A percentile compares a stretch with the other conserved stretches of the same genome.
Evolutionary conservation across 2,113 vertebrate species (phyloP).

Genomic region (Sphyrna mokarran): DNA sequence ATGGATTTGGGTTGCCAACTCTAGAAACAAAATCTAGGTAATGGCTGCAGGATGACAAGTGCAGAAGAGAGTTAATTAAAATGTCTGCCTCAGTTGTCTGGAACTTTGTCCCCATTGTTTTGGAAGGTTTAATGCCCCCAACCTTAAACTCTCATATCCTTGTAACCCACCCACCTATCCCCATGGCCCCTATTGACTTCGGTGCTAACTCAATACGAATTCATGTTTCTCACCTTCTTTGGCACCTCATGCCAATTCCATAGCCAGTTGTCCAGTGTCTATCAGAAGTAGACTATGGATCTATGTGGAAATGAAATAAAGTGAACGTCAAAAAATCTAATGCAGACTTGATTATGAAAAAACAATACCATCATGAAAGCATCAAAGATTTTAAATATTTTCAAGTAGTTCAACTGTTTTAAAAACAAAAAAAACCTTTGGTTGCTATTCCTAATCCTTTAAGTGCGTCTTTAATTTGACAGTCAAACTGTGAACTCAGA

Average conservation of each 20-base stretch:
- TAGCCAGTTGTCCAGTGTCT: background rate
- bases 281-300: background rate
- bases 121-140: background rate
- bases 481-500: background rate
- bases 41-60: background rate
- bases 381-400: background rate
- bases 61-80: background rate
- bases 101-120: background rate
- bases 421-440: background rate
- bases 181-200: too few species aligned
- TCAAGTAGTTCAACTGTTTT: background rate
- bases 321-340: background rate
- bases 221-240: too few species aligned
- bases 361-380: background rate
- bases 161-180: background rate
- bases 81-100: background rate
- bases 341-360: background rate
- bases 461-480: background rate
- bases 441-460: background rate
- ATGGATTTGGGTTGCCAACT: background rate
- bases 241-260: background rate
- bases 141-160: background rate
- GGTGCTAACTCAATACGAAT: too few species aligned
- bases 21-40: background rate
- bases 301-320: background rate